A percentile compares a stretch with the other conserved stretches of the same genome.
Conservation (phyloP, 2,888 invertebrate genomes). For the Piscicola geometra region DNA sequence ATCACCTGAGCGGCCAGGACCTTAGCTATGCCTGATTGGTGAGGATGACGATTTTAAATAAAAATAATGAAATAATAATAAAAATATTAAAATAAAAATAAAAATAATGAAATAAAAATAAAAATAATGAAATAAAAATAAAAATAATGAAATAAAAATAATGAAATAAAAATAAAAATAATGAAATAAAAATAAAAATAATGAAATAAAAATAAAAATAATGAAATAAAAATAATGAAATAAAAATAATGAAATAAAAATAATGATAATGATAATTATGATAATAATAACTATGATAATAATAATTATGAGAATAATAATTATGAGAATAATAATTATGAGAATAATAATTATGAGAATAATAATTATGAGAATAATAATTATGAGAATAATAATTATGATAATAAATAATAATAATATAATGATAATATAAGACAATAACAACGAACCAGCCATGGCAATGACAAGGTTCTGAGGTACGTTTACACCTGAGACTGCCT, state of each 20-base stretch:
- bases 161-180: constrained; percentile 9
- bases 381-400: not conserved
- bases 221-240: not conserved
- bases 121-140: not conserved
- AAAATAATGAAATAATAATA: not conserved
- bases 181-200: constrained; percentile 12
- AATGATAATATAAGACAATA: constrained; percentile 97
- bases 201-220: too few species aligned
- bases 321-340: too few species aligned
- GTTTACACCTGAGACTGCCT: constrained; percentile 79
- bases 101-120: constrained; percentile 8
- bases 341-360: too few species aligned
- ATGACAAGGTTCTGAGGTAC: constrained; percentile 98
- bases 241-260: constrained; percentile 1
- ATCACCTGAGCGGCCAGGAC: constrained; percentile 98
- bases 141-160: not conserved
- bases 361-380: not conserved
- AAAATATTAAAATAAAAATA: constrained; percentile 6
- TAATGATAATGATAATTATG: constrained; percentile 12
- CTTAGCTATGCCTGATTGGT: constrained; percentile 81
- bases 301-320: constrained; percentile 10
- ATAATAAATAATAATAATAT: constrained; percentile 80
- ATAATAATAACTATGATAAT: constrained; percentile 6
- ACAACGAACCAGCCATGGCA: constrained; percentile 97
- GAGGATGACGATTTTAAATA: not conserved